These are phyloP conservation scores for Lophochroa leadbeateri DNA, from an alignment of 2,113 vertebrate species.

Conservation along the genomic window DNA sequence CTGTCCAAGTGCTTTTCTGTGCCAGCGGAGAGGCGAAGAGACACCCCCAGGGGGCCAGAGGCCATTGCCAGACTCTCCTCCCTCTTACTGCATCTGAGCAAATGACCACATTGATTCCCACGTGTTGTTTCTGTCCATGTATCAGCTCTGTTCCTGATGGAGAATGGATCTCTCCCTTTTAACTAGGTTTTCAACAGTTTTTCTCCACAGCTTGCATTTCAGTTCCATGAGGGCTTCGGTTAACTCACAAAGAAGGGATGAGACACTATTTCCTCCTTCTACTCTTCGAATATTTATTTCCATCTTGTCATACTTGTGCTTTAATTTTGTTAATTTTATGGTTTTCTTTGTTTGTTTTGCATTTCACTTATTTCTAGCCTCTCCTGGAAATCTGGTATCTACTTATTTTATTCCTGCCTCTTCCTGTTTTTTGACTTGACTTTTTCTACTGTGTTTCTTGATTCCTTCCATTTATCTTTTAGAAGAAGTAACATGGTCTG, in stretches of 20 bases:
- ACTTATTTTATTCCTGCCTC: not conserved
- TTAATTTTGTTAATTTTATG: not conserved
- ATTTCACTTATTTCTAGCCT: not conserved
- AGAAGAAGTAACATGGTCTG: not conserved
- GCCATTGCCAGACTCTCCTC: not conserved
- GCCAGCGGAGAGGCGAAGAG: not conserved
- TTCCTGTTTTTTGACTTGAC: not conserved
- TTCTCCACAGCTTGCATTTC: not conserved
- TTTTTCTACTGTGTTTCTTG: not conserved
- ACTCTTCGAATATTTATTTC: not conserved
- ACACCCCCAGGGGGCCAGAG: not conserved
- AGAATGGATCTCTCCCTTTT: not conserved
- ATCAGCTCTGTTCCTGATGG: not conserved
- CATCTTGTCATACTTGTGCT: not conserved
- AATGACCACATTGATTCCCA: accelerated
- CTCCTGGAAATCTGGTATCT: not conserved
- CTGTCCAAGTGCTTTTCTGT: not conserved
- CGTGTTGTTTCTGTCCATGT: not conserved
- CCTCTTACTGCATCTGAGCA: not conserved
- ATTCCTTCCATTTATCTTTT: not conserved
- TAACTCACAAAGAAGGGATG: not conserved
- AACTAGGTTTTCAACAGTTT: not conserved
- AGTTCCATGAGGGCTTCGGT: not conserved
- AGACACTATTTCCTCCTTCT: not conserved
- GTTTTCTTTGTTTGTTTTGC: not conserved